Evolutionary conservation across 1,140 invertebrate species (phyloP), one percentile per base, ranked within the genome.

Genomic region (Bombyx mandarina): DNA sequence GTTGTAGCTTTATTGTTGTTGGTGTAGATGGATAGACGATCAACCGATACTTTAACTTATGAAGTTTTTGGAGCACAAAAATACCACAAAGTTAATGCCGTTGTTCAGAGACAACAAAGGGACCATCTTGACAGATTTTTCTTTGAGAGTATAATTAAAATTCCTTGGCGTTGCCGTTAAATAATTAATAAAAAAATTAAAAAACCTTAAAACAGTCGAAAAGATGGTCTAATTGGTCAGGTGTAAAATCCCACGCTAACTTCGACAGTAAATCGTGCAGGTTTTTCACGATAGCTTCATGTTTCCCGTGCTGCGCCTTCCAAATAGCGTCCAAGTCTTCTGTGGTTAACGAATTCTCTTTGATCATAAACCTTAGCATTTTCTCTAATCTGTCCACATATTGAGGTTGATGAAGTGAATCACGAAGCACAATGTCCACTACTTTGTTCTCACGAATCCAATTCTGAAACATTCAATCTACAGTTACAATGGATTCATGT

Each of bases 311-410:
- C 85, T 99, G 98, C 7, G 97, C 97, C 45, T 95, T 94, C 98
- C 98, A 99, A 52, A 99, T 94, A 10, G 95, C 95, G 80, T 99
- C 97, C 56, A 99, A 89, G 84, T 99, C 97, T 60, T 94, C 93
- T 35, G 96, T 89, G 8, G 96, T 97, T 43, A 99, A 87, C 8
- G 96, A 94, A 70, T 96, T 94, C 81, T 98, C 97, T 88, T 98
- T 98, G 62, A 99, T 98, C 73, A 99, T 94, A 88, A 99, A 99
- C 55, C 97, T 91, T 60, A 99, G 91, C 76, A 99, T 99, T 89
- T 99, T 99, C 77, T 99, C 98, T 66, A 99, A 85, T 75, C 99
- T 98, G 74, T 99, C 98, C 35, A 99, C 98, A 88, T 99, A 99
- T 77, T 98, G 96, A 2, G 97, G 97, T 78, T 99, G 98, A 89